phyloP scores from a whole-genome alignment of 2,888 invertebrate genomes.

The Andrena minutula region DNA sequence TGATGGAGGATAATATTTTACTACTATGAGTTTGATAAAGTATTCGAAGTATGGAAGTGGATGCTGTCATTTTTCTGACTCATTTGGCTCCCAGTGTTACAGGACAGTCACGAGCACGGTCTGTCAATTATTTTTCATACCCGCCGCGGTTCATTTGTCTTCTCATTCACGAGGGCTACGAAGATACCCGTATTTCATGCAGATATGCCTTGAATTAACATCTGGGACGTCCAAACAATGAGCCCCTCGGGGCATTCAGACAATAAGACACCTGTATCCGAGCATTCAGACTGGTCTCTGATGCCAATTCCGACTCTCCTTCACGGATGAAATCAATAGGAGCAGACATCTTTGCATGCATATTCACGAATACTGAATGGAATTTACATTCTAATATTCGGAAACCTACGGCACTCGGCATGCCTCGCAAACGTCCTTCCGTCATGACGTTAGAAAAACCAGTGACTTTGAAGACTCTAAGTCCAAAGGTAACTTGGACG shows the following conservation, averaged over 20 bases:
- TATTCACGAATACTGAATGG: constrained; percentile 30
- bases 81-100: neutral
- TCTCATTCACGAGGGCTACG: constrained; percentile 12
- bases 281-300: constrained; percentile 31
- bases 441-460: too few species aligned
- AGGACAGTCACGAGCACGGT: neutral
- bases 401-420: neutral
- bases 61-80: neutral
- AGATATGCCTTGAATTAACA: constrained; percentile 60
- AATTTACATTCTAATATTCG: constrained; percentile 22
- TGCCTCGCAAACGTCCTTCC: too few species aligned
- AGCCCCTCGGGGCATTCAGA: constrained; percentile 51
- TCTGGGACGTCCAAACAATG: constrained; percentile 60
- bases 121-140: constrained; percentile 26
- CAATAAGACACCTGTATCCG: constrained; percentile 61
- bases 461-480: too few species aligned
- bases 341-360: neutral
- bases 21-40: too few species aligned
- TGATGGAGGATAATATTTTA: too few species aligned
- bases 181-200: constrained; percentile 54
- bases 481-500: too few species aligned
- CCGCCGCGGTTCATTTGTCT: constrained; percentile 30
- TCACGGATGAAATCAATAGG: constrained; percentile 39
- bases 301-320: constrained; percentile 24
- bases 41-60: neutral